These are phyloP conservation scores for Lasioglossum malachurum DNA, from an alignment of 2,888 invertebrate genomes.

Conservation along the genomic window DNA sequence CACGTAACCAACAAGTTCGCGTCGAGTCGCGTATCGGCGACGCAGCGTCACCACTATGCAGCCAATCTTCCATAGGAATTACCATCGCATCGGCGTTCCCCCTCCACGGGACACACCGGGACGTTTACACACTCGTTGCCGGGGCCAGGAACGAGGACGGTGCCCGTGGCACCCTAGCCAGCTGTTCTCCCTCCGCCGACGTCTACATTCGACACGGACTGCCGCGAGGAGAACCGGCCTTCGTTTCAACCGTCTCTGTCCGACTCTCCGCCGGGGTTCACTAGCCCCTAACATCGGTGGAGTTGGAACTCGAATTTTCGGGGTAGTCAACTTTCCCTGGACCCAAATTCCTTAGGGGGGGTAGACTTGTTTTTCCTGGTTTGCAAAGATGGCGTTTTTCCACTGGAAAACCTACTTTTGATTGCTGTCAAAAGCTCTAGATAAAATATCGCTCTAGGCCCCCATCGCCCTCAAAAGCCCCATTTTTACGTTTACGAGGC, in stretches of 20 bases:
- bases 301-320: background rate
- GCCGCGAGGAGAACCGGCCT: slow-evolving; percentile 13
- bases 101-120: slow-evolving; percentile 9
- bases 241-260: slow-evolving; percentile 8
- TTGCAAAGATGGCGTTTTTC: too few species aligned
- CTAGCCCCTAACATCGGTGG: slow-evolving; percentile 14
- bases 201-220: slow-evolving; percentile 53
- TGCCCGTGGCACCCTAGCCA: slow-evolving; percentile 61
- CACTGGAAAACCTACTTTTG: too few species aligned
- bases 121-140: slow-evolving; percentile 62
- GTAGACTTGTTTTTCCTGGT: too few species aligned
- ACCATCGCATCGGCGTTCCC: slow-evolving; percentile 40
- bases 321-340: background rate
- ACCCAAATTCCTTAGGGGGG: too few species aligned
- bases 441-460: too few species aligned
- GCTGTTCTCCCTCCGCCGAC: slow-evolving; percentile 66
- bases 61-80: slow-evolving; percentile 72
- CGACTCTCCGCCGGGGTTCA: slow-evolving; percentile 18
- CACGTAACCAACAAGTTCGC: slow-evolving; percentile 68
- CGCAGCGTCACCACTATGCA: slow-evolving; percentile 68
- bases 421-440: too few species aligned
- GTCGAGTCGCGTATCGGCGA: slow-evolving; percentile 63
- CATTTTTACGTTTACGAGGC: too few species aligned
- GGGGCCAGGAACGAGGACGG: slow-evolving; percentile 56
- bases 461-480: too few species aligned